Evolutionary conservation across 2,888 invertebrate genomes (phyloP).

Genomic region (Leptinotarsa rubiginosa): DNA sequence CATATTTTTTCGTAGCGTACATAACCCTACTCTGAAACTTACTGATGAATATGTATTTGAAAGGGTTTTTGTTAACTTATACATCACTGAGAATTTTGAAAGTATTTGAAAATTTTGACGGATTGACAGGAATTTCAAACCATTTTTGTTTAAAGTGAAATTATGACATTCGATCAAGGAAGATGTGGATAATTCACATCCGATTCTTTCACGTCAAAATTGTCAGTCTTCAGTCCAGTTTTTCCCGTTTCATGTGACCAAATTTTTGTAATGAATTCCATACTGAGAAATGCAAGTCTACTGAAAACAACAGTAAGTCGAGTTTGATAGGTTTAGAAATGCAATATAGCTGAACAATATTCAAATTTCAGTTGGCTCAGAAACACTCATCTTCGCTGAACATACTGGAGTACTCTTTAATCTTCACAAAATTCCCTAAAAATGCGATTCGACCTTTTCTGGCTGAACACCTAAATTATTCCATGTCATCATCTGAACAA

Average conservation of each 20-base stretch:
- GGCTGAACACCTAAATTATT: neutral
- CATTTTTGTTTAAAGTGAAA: slow-evolving; percentile 34
- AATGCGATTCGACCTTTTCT: neutral
- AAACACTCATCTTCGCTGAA: slow-evolving; percentile 7
- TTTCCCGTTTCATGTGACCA: slow-evolving; percentile 46
- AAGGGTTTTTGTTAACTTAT: slow-evolving; percentile 8
- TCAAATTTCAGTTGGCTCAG: slow-evolving; percentile 18
- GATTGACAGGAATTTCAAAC: slow-evolving; percentile 30
- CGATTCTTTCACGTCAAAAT: slow-evolving; percentile 46
- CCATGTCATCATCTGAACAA: slow-evolving; percentile 14
- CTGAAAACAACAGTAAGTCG: slow-evolving; percentile 51
- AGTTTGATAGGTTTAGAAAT: neutral
- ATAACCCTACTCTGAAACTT: neutral
- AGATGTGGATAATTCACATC: slow-evolving; percentile 33
- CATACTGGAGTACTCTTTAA: slow-evolving; percentile 8
- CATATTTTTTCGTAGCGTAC: neutral
- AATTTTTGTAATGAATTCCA: slow-evolving; percentile 54
- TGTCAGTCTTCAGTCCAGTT: slow-evolving; percentile 48
- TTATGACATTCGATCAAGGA: slow-evolving; percentile 34
- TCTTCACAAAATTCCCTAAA: neutral
- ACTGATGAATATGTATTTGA: slow-evolving; percentile 20
- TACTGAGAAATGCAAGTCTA: slow-evolving; percentile 49
- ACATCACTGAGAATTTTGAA: slow-evolving; percentile 35
- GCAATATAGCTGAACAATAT: neutral
- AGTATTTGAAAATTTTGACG: slow-evolving; percentile 25